Evolutionary conservation across 2,113 vertebrate genomes (phyloP).

Genomic region (Rutilus rutilus): DNA sequence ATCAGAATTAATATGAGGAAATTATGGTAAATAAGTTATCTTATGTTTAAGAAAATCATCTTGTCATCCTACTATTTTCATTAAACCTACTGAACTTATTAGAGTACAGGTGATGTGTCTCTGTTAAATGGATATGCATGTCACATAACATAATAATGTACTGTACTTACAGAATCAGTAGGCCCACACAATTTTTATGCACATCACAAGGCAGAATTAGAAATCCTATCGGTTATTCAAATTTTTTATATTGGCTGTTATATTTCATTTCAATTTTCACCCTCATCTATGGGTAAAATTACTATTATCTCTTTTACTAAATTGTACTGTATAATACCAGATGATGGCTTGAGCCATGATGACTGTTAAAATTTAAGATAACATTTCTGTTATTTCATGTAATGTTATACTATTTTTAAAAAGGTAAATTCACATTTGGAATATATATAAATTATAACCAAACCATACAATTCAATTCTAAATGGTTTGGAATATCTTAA

Average conservation of each 20-base stretch:
- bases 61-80: not conserved
- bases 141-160: not conserved
- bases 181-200: not conserved
- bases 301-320: not conserved
- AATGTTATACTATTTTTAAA: not conserved
- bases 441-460: not conserved
- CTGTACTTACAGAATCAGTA: not conserved
- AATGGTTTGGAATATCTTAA: not conserved
- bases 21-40: not conserved
- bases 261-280: not conserved
- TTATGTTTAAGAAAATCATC: not conserved
- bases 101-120: not conserved
- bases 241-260: not conserved
- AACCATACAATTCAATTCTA: not conserved
- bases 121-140: not conserved
- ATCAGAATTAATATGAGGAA: not conserved
- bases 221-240: not conserved
- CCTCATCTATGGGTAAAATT: not conserved
- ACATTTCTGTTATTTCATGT: not conserved
- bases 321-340: not conserved
- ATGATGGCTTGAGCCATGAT: not conserved
- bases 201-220: not conserved
- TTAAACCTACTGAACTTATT: too few relatives aligned
- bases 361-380: not conserved
- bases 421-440: not conserved